Base-by-base conservation (phyloP, 2,797 vertebrate genomes). In the Brachyalestes nurse region DNA sequence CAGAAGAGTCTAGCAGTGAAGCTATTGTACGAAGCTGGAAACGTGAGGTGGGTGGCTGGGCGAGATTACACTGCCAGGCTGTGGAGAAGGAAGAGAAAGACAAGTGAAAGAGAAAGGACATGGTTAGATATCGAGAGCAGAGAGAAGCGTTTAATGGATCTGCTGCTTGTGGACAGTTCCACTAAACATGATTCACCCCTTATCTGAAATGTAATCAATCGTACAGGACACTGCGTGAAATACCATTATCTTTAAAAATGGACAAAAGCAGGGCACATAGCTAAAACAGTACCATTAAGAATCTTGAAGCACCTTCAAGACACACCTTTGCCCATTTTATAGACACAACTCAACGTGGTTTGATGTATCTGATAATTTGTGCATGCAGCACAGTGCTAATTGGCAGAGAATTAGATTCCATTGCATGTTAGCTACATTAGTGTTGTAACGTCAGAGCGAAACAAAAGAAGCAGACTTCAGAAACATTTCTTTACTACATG, bases 21-120 rank as follows among this genome's bases (percentile, higher is more conserved):
- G 65, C 74, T 76, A 88, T 90, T 88, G 88, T 89, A 87, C 72
- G 25, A 72, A 86, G 87, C 79, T 74, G 82, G 89, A 89, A 91
- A 84, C 86, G 85, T 89, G 88, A 90, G 86, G 90, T 91, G 90
- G 91, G 91, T 88, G 90, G 90, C 78, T 77, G 82, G 83, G 81
- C 75, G 60, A 90, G 86, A 83, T 84, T 85, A 86, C 87, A 88
- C 74, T 86, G 86, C 81, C 70, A 84, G 86, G 86, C 81, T 81
- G 80, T 86, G 78, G 81, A 49, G 80, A 40, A 8, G 9, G 10
- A 67, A 66, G 42, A 67, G 65, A 74, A 84, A 60, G 51, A 75
- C 69, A 77, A 70, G 49, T 25, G 62, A 9, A 19, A 38, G 28
- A 57, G 55, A 78, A 74, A 4, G 10, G 14, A 57, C 34, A 58